These are phyloP conservation scores for Acromyrmex echinatior DNA, from an alignment of 1,140 invertebrate genomes.

Conservation along the genomic window DNA sequence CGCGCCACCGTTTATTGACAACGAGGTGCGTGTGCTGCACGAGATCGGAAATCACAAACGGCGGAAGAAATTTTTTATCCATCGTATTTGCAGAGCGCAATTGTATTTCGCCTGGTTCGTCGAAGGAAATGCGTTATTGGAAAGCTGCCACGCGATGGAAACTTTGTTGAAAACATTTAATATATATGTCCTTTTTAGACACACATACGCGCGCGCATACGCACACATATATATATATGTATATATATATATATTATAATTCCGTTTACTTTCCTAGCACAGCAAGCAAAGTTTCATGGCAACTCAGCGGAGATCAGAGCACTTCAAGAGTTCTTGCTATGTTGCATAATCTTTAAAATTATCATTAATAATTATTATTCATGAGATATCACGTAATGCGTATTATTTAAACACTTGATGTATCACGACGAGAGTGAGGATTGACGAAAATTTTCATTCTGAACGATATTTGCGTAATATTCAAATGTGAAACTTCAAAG, in stretches of 20 bases:
- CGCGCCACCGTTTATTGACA: conserved; percentile 27
- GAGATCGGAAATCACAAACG: conserved; percentile 53
- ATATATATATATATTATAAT: conserved; percentile 5
- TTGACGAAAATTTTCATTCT: not conserved
- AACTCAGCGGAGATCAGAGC: not conserved
- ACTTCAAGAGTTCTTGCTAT: not conserved
- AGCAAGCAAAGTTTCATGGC: conserved; percentile 27
- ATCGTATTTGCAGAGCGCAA: conserved; percentile 50
- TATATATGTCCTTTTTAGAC: conserved; percentile 38
- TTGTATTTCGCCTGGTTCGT: conserved; percentile 41
- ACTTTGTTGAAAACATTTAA: conserved; percentile 60
- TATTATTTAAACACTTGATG: not conserved
- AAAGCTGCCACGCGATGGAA: conserved; percentile 59
- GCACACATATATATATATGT: not conserved
- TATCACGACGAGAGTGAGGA: not conserved
- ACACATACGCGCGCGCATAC: too few relatives aligned
- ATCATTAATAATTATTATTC: conserved; percentile 20
- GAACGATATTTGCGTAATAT: not conserved
- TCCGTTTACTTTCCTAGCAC: conserved; percentile 25
- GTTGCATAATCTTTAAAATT: conserved; percentile 20
- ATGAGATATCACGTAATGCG: not conserved
- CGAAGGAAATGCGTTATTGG: conserved; percentile 58
- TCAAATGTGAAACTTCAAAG: conserved; percentile 1
- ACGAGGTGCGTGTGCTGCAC: conserved; percentile 27
- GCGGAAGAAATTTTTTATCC: conserved; percentile 52